Conservation (phyloP, 1,140 invertebrate genomes). For the Ctenoplectra terminalis region DNA sequence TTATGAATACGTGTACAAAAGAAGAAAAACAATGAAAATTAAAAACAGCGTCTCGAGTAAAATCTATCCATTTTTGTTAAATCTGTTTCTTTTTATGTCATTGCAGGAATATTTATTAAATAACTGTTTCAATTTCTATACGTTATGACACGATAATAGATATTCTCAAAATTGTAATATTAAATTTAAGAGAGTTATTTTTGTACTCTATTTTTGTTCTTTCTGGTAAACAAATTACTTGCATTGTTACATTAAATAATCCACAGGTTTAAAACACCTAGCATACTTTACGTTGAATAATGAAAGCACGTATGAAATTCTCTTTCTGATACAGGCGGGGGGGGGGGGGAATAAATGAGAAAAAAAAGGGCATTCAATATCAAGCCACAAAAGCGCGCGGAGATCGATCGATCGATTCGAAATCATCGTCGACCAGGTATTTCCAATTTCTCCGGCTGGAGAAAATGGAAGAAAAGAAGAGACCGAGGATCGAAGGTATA, state of each 20-base stretch:
- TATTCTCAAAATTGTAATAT: too few species aligned
- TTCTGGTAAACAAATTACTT: background rate
- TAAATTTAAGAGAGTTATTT: too few species aligned
- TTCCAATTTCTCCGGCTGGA: conserved; percentile 9
- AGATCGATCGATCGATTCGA: conserved; percentile 33
- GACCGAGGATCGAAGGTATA: background rate
- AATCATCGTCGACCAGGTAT: conserved; percentile 18
- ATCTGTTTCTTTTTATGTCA: too few species aligned
- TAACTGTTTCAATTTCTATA: background rate
- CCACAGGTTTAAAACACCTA: too few species aligned
- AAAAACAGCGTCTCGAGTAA: background rate
- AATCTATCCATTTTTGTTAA: background rate
- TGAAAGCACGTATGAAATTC: background rate
- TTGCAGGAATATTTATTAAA: background rate
- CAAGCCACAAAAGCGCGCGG: background rate
- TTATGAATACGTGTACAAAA: background rate
- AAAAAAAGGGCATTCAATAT: background rate
- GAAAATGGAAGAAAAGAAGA: conserved; percentile 24
- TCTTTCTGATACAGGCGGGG: background rate
- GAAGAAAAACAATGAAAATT: conserved; percentile 3
- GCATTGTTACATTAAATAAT: background rate
- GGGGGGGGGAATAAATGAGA: background rate
- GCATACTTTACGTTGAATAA: background rate
- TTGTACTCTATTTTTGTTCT: too few species aligned
- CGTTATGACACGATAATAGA: too few species aligned